Base-by-base conservation (phyloP, 2,797 vertebrate species). In the Leptodactylus fallax region DNA sequence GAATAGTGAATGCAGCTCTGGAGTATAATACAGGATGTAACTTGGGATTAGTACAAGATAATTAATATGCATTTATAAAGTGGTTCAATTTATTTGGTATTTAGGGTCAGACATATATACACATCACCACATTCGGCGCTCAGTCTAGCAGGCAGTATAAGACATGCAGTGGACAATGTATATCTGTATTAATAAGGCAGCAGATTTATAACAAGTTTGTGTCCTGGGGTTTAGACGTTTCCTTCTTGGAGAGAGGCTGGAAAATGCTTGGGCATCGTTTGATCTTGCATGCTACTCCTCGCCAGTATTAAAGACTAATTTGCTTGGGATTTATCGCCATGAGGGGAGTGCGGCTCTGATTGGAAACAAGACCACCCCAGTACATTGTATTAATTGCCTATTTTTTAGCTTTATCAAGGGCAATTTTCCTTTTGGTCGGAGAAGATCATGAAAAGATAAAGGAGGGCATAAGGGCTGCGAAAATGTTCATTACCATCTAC, bases 281-380 rank as follows among this genome's bases (percentile, higher is more conserved):
- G 83, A 88, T 88, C 83, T 67, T 88, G 85, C 81, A 88, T 85
- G 78, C 87, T 49, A 67, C 58, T 88, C 51, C 45, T 81, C n/a
- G 36, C 19, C 55, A 45, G 58, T 81, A 85, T 85, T 88, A 88
- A 81, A 77, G 83, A 51, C n/a, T 88, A 85, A 88, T 88, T 85
- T 85, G 83, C 78, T 88, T 85, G 74, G 83, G 77, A 85, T 76
- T 47, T 83, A 27, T 79, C 3, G 49, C 87, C 83, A 81, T 65
- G n/a, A 76, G 67, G 83, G 61, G 27, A 56, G 25, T 6, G 51
- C 45, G 21, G 63, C 19, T 88, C 65, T 85, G 78, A 85, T 76
- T 81, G 79, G 67, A 45, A 76, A 85, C 56, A 27, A 65, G 78
- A 85, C 67, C 78, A 63, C 45, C 21, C 71, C 45, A 47, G 80